phyloP scores from a whole-genome alignment of 2,797 vertebrate genomes.

The Tapirus indicus region DNA sequence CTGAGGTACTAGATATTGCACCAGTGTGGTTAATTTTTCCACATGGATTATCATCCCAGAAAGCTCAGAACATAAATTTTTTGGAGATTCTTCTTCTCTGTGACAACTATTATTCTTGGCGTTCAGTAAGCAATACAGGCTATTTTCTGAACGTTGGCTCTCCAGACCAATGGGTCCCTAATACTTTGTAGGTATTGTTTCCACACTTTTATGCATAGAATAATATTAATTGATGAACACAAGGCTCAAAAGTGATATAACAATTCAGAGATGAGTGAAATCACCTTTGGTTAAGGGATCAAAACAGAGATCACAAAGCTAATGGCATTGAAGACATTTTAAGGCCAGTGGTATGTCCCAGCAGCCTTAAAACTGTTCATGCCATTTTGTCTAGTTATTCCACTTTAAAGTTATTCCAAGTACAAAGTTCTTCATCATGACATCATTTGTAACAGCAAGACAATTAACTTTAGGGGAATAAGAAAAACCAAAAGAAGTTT shows the following conservation, averaged over 20 bases:
- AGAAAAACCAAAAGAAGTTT: not conserved
- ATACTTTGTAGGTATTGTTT: not conserved
- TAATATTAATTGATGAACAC: not conserved
- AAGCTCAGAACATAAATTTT: slow-evolving; percentile 37
- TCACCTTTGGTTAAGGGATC: slow-evolving; percentile 17
- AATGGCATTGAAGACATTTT: not conserved
- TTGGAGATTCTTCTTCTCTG: not conserved
- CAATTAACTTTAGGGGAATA: not conserved
- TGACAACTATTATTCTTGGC: slow-evolving; percentile 29
- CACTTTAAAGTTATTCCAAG: slow-evolving; percentile 13
- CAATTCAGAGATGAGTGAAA: not conserved
- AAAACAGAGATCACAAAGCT: not conserved
- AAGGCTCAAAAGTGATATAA: not conserved
- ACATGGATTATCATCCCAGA: slow-evolving; percentile 38
- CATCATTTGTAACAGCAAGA: not conserved
- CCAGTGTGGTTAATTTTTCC: not conserved
- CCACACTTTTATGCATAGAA: not conserved
- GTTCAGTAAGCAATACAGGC: not conserved
- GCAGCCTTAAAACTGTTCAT: not conserved
- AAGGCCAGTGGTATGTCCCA: not conserved
- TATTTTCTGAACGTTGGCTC: not conserved
- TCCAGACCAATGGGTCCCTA: not conserved
- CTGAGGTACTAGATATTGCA: slow-evolving; percentile 60
- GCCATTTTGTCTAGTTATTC: not conserved
- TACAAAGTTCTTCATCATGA: not conserved